Conservation (phyloP, 1,140 invertebrate species). For the Mesaphorura yosii region DNA sequence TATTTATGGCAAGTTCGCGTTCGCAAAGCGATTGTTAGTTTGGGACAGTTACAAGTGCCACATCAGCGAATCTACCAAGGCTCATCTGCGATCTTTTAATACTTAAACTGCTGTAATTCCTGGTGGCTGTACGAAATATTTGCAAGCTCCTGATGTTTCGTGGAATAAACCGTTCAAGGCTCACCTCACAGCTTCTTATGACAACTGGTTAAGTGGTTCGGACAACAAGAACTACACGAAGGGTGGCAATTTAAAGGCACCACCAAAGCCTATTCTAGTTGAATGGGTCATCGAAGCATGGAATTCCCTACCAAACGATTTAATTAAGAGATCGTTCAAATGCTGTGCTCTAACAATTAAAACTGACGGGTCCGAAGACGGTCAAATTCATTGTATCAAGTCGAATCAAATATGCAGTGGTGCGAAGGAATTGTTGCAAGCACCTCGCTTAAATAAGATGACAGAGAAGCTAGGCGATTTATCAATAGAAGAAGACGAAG, state of each 20-base stretch:
- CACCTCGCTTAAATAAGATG: neutral
- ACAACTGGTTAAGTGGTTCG: constrained; percentile 14
- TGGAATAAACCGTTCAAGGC: constrained; percentile 32
- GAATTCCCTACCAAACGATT: neutral
- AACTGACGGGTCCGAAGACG: neutral
- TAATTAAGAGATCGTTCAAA: neutral
- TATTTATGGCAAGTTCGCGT: constrained; percentile 21
- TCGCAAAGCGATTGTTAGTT: constrained; percentile 18
- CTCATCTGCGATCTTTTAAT: constrained; percentile 15
- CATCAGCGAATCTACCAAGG: constrained; percentile 16
- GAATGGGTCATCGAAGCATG: neutral
- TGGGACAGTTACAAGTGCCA: constrained; percentile 30
- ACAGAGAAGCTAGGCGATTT: neutral
- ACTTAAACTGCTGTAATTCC: constrained; percentile 26
- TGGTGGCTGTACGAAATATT: constrained; percentile 30
- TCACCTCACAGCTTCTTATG: constrained; percentile 23
- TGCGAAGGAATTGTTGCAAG: neutral
- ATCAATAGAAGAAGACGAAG: neutral
- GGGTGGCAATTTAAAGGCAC: constrained; percentile 3
- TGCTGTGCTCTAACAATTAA: neutral
- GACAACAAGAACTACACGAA: constrained; percentile 19
- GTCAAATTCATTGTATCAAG: neutral
- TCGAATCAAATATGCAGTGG: neutral
- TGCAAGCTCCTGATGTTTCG: constrained; percentile 31
- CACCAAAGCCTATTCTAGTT: neutral